Conservation (phyloP, 2,113 vertebrate species). For the Gallinago jamesoni region DNA sequence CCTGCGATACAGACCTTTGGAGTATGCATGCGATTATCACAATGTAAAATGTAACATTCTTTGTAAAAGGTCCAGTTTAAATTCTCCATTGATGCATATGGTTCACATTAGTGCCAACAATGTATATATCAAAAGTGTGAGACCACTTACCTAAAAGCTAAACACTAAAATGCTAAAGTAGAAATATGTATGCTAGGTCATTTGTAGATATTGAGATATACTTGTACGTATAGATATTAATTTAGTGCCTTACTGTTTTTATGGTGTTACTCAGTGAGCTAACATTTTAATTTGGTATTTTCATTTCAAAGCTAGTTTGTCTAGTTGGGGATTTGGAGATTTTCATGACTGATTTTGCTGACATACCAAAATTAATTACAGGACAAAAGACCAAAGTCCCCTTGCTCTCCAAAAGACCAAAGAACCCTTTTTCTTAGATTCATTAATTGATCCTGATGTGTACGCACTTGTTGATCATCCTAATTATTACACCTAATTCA, state of each 20-base stretch:
- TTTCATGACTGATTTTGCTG: not conserved
- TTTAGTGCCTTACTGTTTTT: not conserved
- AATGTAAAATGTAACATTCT: constrained; percentile 24
- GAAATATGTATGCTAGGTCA: not conserved
- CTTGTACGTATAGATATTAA: not conserved
- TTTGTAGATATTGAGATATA: not conserved
- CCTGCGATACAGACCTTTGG: constrained; percentile 79
- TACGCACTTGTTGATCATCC: not conserved
- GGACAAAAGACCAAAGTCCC: not conserved
- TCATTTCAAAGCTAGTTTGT: not conserved
- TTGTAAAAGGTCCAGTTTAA: not conserved
- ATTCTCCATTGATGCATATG: not conserved
- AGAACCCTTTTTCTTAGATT: not conserved
- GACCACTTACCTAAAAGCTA: not conserved
- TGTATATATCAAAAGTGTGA: not conserved
- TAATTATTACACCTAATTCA: not conserved
- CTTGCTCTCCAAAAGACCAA: not conserved
- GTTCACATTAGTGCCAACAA: not conserved
- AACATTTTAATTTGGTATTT: not conserved
- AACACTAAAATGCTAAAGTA: not conserved
- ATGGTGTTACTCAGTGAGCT: not conserved
- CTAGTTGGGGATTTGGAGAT: not conserved
- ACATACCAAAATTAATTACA: not conserved
- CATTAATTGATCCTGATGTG: not conserved
- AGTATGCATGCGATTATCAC: constrained; percentile 74